Conservation (phyloP, 1,140 invertebrate species). For the Copidosoma floridanum region DNA sequence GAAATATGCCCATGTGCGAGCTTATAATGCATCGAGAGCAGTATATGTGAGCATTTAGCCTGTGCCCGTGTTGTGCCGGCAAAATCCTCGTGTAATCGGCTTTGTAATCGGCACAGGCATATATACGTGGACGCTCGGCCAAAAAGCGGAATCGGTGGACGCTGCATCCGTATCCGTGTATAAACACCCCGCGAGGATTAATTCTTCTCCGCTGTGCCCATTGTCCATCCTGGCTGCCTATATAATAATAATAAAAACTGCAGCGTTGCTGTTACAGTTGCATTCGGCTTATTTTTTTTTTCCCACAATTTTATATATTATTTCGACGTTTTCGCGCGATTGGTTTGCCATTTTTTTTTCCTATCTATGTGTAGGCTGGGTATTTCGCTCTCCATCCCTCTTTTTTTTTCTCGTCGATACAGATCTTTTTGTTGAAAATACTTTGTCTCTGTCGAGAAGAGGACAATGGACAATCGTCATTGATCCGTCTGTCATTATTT, state of each 20-base stretch:
- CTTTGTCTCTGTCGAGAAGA: too few relatives aligned
- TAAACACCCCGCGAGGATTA: constrained; percentile 2
- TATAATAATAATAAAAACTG: too few relatives aligned
- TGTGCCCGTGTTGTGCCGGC: too few relatives aligned
- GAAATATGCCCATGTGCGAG: too few relatives aligned
- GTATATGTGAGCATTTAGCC: constrained; percentile 10
- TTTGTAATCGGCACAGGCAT: constrained; percentile 10
- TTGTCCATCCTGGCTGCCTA: background rate
- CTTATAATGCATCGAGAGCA: too few relatives aligned
- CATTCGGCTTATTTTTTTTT: background rate
- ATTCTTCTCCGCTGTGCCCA: constrained; percentile 20
- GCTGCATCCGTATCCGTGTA: constrained; percentile 13
- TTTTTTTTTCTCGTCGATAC: too few relatives aligned
- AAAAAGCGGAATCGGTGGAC: background rate
- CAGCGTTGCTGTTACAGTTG: too few relatives aligned
- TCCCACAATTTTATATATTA: background rate
- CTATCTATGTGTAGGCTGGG: too few relatives aligned
- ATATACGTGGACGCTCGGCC: background rate
- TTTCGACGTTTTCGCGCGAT: background rate
- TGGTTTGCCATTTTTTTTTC: background rate
- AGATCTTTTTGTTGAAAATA: too few relatives aligned
- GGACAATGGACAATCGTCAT: too few relatives aligned
- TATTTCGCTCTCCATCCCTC: too few relatives aligned
- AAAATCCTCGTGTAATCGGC: constrained; percentile 13
- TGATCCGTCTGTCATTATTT: too few relatives aligned